phyloP scores from a whole-genome alignment of 1,140 invertebrate species.

The Drosophila melanica region DNA sequence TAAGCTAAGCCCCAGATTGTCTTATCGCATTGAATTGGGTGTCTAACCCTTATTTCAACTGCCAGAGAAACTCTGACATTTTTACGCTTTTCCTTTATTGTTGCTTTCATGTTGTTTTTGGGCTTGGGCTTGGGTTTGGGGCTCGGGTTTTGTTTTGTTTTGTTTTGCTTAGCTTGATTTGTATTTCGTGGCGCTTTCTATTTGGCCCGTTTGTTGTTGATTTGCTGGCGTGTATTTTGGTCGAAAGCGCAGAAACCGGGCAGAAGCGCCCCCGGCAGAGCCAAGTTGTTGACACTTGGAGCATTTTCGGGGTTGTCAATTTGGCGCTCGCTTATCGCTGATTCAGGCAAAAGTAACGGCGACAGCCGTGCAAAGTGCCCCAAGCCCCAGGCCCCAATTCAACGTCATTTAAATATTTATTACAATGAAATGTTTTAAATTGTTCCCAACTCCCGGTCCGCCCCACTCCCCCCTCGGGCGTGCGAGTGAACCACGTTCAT shows the following conservation, averaged over 20 bases:
- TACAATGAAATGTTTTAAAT: slow-evolving; percentile 45
- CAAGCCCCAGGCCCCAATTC: not conserved
- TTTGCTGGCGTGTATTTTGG: slow-evolving; percentile 36
- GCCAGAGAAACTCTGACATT: slow-evolving; percentile 50
- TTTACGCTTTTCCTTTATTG: slow-evolving; percentile 47
- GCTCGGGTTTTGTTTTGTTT: not conserved
- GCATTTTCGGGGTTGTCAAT: slow-evolving; percentile 55
- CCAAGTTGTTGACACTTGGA: slow-evolving; percentile 55
- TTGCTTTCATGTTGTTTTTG: slow-evolving; percentile 2
- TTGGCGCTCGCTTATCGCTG: slow-evolving; percentile 54
- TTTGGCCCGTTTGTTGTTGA: slow-evolving; percentile 30
- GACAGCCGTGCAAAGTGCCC: slow-evolving; percentile 29
- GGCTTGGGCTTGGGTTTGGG: not conserved
- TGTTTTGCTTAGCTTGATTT: slow-evolving; percentile 10
- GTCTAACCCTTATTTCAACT: slow-evolving; percentile 65
- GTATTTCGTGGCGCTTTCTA: slow-evolving; percentile 24
- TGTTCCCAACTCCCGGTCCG: not conserved
- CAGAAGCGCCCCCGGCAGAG: not conserved
- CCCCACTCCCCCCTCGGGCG: not conserved
- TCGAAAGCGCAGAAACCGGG: not conserved
- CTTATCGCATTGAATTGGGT: slow-evolving; percentile 65
- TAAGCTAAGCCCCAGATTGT: slow-evolving; percentile 63
- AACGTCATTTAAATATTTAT: slow-evolving; percentile 49
- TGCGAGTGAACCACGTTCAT: no score
- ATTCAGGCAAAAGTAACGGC: slow-evolving; percentile 36